Conservation (phyloP, 2,113 vertebrate species). For the Ardeotis arabs region DNA sequence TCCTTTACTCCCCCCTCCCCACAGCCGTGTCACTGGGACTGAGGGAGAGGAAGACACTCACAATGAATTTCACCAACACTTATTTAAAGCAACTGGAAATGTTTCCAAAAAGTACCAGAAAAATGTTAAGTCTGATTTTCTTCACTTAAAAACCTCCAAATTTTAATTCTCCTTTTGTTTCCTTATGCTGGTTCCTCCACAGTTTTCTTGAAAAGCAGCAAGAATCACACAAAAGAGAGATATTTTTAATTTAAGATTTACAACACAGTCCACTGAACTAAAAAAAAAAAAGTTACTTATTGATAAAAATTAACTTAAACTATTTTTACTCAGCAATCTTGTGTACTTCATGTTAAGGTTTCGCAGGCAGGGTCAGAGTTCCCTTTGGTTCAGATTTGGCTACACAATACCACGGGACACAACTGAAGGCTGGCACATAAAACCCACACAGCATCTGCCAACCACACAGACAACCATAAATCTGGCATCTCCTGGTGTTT, state of each 20-base stretch:
- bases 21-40: background rate
- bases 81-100: background rate
- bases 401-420: background rate
- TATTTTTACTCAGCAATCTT: background rate
- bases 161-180: background rate
- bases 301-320: background rate
- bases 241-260: background rate
- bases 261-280: background rate
- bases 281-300: background rate
- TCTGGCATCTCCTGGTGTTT: background rate
- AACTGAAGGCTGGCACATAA: background rate
- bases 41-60: background rate
- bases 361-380: background rate
- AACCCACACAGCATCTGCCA: background rate
- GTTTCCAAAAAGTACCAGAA: background rate
- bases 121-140: background rate
- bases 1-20: background rate
- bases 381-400: background rate
- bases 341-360: background rate
- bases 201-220: background rate
- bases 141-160: rapidly evolving
- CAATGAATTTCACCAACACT: background rate
- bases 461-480: background rate
- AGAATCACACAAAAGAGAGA: rapidly evolving
- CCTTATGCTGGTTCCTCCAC: background rate